Percentiles rank a stretch among this genome's conserved stretches.
Evolutionary conservation across 2,113 vertebrate species (phyloP).

Genomic region (Gasterosteus nipponicus): DNA sequence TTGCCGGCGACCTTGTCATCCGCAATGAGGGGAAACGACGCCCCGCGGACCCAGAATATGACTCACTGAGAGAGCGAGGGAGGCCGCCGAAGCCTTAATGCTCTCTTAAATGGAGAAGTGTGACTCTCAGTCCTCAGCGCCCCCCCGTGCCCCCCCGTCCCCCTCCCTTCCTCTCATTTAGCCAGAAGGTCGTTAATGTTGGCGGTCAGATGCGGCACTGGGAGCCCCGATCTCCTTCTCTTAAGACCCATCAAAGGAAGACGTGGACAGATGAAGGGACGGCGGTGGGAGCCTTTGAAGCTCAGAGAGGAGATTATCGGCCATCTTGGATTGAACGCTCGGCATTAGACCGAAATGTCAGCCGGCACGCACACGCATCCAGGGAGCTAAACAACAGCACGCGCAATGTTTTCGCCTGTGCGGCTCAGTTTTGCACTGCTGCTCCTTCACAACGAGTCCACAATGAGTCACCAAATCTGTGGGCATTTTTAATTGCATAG

Average conservation of each 20-base stretch:
- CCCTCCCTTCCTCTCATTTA: conserved; percentile 8
- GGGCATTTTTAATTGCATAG: conserved; percentile 71
- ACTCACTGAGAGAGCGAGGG: conserved; percentile 51
- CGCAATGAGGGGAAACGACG: conserved; percentile 60
- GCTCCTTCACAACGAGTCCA: not conserved
- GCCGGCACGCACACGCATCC: conserved; percentile 11
- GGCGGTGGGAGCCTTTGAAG: conserved; percentile 70
- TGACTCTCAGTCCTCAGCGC: conserved; percentile 36
- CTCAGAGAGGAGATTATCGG: conserved; percentile 63
- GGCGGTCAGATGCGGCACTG: conserved; percentile 49
- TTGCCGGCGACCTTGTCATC: conserved; percentile 69
- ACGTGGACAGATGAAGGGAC: conserved; percentile 64
- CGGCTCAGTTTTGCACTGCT: conserved; percentile 35
- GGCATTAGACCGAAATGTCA: conserved; percentile 58
- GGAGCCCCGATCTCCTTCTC: conserved; percentile 59
- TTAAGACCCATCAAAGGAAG: conserved; percentile 76
- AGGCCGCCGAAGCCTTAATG: conserved; percentile 56
- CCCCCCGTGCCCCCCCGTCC: conserved; percentile 26
- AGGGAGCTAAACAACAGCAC: not conserved
- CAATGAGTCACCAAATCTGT: conserved; percentile 56
- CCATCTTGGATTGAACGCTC: conserved; percentile 62
- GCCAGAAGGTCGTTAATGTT: conserved; percentile 70
- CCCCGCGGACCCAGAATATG: conserved; percentile 65
- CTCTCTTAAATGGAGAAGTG: conserved; percentile 57
- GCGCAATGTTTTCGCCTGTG: conserved; percentile 17